Conservation (phyloP, 2,797 vertebrate genomes). For the Silurus aristotelis region DNA sequence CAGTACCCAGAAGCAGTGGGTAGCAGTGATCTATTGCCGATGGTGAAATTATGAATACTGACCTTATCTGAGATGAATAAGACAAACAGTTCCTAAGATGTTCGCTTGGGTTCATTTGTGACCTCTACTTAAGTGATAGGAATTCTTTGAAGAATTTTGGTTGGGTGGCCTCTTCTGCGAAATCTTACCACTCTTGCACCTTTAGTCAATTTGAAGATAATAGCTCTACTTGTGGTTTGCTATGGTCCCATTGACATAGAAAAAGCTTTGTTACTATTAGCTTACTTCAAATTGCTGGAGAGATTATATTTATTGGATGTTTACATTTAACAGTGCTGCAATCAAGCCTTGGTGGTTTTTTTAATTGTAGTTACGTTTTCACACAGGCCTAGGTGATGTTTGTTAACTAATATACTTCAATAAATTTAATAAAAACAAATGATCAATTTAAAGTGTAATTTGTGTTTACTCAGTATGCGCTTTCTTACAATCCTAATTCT, state of each 20-base stretch:
- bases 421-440: neutral
- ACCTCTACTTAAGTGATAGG: neutral
- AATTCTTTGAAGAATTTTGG: neutral
- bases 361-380: neutral
- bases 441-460: neutral
- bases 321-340: neutral
- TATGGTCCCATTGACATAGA: neutral
- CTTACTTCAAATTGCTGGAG: neutral
- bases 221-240: neutral
- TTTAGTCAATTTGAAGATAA: neutral
- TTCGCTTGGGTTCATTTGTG: neutral
- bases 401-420: neutral
- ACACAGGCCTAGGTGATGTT: too few relatives aligned
- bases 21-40: neutral
- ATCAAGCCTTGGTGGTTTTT: neutral
- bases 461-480: neutral
- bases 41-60: too few relatives aligned
- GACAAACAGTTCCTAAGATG: neutral
- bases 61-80: neutral
- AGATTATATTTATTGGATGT: neutral
- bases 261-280: neutral
- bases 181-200: neutral
- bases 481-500: neutral
- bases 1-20: neutral
- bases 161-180: neutral